Evolutionary conservation across 2,797 vertebrate genomes (phyloP).

Genomic region (Tolypeutes matacus): DNA sequence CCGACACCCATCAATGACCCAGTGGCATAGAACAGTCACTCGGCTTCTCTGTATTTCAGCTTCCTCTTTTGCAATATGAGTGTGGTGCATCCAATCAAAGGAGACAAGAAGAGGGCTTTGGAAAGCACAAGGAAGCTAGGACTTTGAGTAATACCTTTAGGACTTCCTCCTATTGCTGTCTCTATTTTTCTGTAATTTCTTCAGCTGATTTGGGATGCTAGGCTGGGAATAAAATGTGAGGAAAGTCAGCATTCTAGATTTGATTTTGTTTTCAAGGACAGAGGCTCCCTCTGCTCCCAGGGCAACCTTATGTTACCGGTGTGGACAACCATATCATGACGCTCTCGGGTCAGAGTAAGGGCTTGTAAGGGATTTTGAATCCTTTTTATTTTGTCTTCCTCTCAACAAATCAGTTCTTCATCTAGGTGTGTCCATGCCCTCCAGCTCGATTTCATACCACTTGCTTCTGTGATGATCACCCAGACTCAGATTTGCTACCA

Average conservation of each 20-base stretch:
- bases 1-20: not conserved
- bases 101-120: not conserved
- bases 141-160: not conserved
- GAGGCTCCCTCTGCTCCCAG: not conserved
- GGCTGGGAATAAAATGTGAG: not conserved
- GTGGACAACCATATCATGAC: not conserved
- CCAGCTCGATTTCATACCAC: not conserved
- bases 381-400: not conserved
- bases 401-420: not conserved
- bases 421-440: not conserved
- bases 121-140: not conserved
- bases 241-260: not conserved
- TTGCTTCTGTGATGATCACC: not conserved
- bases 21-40: not conserved
- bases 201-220: not conserved
- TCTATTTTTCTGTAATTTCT: not conserved
- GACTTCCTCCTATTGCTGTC: not conserved
- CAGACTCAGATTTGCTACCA: not conserved
- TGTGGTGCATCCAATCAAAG: not conserved
- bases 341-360: not conserved
- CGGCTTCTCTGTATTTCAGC: not conserved
- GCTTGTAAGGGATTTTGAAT: not conserved
- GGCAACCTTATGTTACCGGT: not conserved
- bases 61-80: not conserved
- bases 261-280: not conserved